Base-by-base conservation (phyloP, 2,797 vertebrate genomes). In the Tympanoctomys barrerae region DNA sequence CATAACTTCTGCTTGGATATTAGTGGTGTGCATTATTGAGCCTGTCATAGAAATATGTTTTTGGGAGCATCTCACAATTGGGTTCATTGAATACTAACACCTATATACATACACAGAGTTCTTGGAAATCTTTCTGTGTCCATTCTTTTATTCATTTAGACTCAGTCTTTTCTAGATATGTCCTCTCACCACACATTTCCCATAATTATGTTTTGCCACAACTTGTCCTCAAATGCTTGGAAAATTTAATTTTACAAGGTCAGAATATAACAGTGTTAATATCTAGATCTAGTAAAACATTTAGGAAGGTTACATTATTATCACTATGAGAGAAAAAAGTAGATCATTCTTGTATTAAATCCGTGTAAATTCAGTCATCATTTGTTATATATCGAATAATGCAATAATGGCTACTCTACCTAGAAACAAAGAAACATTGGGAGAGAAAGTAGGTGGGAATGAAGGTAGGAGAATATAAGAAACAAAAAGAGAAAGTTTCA, bases 131-230 rank as follows among this genome's bases (percentile, higher is more conserved):
- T 57, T 26, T 52, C 6, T 28, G 90, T 85, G 22, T 33, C 21
- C 22, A 62, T n/a, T 66, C 10, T n/a, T 62, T 36, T 73, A 91
- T 46, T 90, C 66, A 78, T 91, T 91, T 52, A 11, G 46, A 87
- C 7, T 59, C 49, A 54, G 13, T 79, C 3, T 66, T 80, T 68
- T 66, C 66, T 91, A 89, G 19, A 39, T 66, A 42, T 71, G 5
- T 75, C 18, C 10, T 91, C 57, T 89, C 33, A 62, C 6, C 36
- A 42, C 82, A 18, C 36, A 82, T 87, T 92, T 96, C 83, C 22
- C 62, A 3, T 77, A 87, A 78, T 64, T 86, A 42, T 42, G 59
- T 87, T 85, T 83, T 93, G 14, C 85, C 26, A 94, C 21, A 92
- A 94, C 6, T 54, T 88, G 26, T 84, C 4, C 33, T 92, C 12